Evolutionary conservation across 2,888 invertebrate species (phyloP).

Genomic region (Ashinkailepas kermadecensis): DNA sequence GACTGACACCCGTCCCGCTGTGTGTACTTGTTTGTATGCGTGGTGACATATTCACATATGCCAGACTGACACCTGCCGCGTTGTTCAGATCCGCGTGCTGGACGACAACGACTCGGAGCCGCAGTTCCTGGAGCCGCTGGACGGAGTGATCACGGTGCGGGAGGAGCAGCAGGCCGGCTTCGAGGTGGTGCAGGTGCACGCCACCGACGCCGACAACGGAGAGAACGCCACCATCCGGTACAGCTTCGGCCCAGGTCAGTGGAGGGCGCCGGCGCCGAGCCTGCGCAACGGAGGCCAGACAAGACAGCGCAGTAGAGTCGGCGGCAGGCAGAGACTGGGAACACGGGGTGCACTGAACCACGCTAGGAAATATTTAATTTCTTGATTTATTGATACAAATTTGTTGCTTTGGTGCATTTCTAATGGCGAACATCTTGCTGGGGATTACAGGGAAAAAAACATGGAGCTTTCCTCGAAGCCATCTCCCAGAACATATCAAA

Average conservation of each 20-base stretch:
- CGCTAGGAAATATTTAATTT: too few relatives aligned
- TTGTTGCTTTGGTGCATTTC: too few relatives aligned
- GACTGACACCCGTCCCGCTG: too few relatives aligned
- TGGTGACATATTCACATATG: too few relatives aligned
- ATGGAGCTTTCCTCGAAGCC: too few relatives aligned
- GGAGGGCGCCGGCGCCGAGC: conserved; percentile 47
- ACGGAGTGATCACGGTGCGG: conserved; percentile 78
- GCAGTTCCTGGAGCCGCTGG: conserved; percentile 81
- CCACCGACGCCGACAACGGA: conserved; percentile 74
- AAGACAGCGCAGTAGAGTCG: neutral
- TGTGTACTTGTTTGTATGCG: too few relatives aligned
- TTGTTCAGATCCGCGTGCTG: conserved; percentile 65
- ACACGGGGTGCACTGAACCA: too few relatives aligned
- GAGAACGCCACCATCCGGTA: conserved; percentile 76
- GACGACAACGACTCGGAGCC: conserved; percentile 96
- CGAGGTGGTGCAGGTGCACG: conserved; percentile 64
- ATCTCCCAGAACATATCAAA: too few relatives aligned
- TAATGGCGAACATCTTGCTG: too few relatives aligned
- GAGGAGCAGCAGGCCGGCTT: conserved; percentile 82
- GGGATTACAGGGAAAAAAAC: too few relatives aligned
- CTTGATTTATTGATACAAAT: too few relatives aligned
- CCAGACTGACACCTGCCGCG: conserved; percentile 39
- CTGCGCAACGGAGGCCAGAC: too few relatives aligned
- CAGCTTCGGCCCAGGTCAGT: conserved; percentile 81
- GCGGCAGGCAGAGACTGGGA: neutral